Base-by-base conservation (phyloP, 1,140 invertebrate species). In the Ostrea denselamellosa region DNA sequence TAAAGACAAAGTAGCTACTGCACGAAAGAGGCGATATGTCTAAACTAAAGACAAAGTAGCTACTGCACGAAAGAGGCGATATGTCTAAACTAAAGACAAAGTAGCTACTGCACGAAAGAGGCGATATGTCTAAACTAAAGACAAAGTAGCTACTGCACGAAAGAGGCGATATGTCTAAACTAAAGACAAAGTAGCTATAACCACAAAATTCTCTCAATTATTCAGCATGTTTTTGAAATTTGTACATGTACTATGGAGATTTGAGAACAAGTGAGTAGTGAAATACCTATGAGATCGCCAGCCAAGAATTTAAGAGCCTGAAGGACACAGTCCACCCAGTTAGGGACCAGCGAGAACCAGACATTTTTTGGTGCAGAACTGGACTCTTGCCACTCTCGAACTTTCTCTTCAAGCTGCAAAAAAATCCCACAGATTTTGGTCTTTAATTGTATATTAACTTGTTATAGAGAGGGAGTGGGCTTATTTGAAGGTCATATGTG, bases 241-340 rank as follows among this genome's bases (percentile, higher is more conserved):
- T 19, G 19, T 5, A 62, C 17, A 19, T 62, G 3, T 62, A 62
- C n/a, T 19, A 19, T 62, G 56, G 56, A 62, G 56, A 5, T 62
- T 62, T 2, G 17, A 3, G n/a, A 17, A 62, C 17, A 62, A 19
- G 2, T 62, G 3, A 62, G 7, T 17, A 62, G 7, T 19, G 56
- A 19, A 19, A 62, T 17, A 96, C 96, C 97, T 88, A 96, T 95
- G 90, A 97, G 96, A 93, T 98, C 97, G 4, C 98, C 98, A 22
- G 97, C 97, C 22, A 99, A 95, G 94, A 98, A 99, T 88, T 97
- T 97, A 14, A 99, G 95, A 3, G 98, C 97, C 8, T 97, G 97
- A 56, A 97, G 96, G 22, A 99, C 96, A 87, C 97, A 95, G 5
- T 96, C 96, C 22, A 97, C 96, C 97, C 98, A 98, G 90, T 97